Evolutionary conservation across 2,113 vertebrate species (phyloP).

Genomic region (Bettongia penicillata): DNA sequence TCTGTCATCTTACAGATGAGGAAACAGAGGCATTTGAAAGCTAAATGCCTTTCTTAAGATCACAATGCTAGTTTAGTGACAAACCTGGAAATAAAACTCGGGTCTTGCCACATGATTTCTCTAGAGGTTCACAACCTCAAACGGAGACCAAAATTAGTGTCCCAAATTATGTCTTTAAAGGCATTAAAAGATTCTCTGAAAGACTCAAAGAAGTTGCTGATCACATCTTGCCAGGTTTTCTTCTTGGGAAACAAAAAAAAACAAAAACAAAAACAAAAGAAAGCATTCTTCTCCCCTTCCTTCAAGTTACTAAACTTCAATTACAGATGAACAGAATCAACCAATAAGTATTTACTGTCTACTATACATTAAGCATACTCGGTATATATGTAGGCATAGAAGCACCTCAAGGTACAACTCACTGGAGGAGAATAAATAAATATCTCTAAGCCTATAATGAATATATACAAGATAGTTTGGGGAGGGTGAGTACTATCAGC

Average conservation of each 20-base stretch:
- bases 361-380: neutral
- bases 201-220: neutral
- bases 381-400: neutral
- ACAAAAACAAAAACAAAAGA: too few relatives aligned
- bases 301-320: too few relatives aligned
- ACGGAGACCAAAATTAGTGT: neutral
- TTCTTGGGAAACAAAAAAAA: too few relatives aligned
- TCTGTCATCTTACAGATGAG: neutral
- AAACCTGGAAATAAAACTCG: too few relatives aligned
- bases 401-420: neutral
- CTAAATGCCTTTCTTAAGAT: neutral
- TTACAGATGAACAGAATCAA: neutral
- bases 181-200: neutral
- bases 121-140: neutral
- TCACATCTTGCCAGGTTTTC: neutral
- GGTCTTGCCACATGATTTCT: neutral
- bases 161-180: neutral
- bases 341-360: neutral
- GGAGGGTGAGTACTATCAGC: neutral
- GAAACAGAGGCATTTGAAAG: too few relatives aligned
- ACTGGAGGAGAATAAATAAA: neutral
- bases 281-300: too few relatives aligned
- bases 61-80: neutral
- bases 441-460: neutral
- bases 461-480: neutral